Evolutionary conservation across 2,113 vertebrate species (phyloP).

Genomic region (Cynoglossus semilaevis): DNA sequence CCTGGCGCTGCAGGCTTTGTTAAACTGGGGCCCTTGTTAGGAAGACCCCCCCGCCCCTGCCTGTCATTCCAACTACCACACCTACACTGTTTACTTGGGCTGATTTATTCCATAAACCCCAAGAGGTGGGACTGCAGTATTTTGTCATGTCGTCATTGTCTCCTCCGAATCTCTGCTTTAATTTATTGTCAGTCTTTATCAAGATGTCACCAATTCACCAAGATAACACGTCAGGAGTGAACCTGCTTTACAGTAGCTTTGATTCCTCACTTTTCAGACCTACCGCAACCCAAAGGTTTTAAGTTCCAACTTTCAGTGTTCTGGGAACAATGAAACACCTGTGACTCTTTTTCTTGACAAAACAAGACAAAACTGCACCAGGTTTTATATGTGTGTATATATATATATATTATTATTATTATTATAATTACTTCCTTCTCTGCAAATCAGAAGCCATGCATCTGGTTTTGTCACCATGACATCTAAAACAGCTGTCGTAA

Average conservation of each 20-base stretch:
- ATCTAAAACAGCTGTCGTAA: not conserved
- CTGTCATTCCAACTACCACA: conserved; percentile 63
- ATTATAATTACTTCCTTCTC: no score
- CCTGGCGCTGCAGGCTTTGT: conserved; percentile 58
- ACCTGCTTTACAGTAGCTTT: no score
- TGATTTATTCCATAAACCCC: conserved; percentile 69
- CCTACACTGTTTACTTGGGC: no score
- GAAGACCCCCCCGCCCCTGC: conserved; percentile 52
- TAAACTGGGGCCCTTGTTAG: conserved; percentile 46
- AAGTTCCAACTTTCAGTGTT: not conserved
- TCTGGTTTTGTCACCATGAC: no score
- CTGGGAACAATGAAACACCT: not conserved
- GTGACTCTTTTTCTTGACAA: not conserved
- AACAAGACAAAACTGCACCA: not conserved
- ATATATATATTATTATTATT: no score
- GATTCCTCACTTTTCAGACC: not conserved
- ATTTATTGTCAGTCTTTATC: conserved; percentile 4
- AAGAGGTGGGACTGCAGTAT: conserved; percentile 16
- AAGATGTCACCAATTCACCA: conserved; percentile 20
- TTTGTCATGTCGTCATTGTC: conserved; percentile 24
- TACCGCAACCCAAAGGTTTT: not conserved
- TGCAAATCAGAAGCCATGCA: no score
- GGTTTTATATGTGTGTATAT: no score
- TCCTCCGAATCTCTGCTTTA: conserved; percentile 13
- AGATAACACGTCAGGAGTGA: no score